Base-by-base conservation (phyloP, 2,888 invertebrate genomes). In the Calameuta pallipes region DNA sequence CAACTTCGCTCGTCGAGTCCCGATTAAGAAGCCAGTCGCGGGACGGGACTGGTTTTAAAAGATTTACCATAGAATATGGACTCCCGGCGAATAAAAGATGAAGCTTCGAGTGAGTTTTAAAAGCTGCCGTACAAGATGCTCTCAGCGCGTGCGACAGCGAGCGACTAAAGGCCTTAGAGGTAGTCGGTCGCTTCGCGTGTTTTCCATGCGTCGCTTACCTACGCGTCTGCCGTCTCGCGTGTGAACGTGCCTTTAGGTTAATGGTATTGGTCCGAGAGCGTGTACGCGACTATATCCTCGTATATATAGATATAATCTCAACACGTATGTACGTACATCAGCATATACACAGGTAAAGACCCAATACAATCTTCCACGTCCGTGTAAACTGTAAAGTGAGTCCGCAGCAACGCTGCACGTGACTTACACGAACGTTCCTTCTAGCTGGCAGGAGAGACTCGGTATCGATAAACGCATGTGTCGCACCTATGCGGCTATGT, bases 101-200 rank as follows among this genome's bases (percentile, higher is more conserved):
- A 56, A 23, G 56, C 56, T 56, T 56, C 56, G 23, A 56, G 56
- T 23, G 56, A 56, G 9, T 56, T 56, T 56, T 23, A 56, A 56
- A 56, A 56, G 56, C 56, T 56, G 23, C 56, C 56, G 56, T 23
- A 23, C 56, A 56, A 56, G 87, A 84, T 83, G 85, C 82, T 85
- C 82, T 81, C 85, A 78, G 85, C 85, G 87, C 87, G 87, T 86
- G 84, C 84, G 86, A 84, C 87, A 81, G 85, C 84, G 86, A 86
- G 86, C 87, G 87, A 89, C 89, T 89, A 88, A 89, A 88, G 87
- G 87, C 88, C 86, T 88, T 87, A 86, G 86, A 87, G 83, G 82
- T 82, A 84, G 82, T 82, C 85, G 80, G 84, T 82, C 83, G 83
- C 84, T 81, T 80, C 80, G 81, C 82, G 80, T 76, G 83, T 87